phyloP scores from a whole-genome alignment of 2,113 vertebrate genomes.

The Hassar affinis region DNA sequence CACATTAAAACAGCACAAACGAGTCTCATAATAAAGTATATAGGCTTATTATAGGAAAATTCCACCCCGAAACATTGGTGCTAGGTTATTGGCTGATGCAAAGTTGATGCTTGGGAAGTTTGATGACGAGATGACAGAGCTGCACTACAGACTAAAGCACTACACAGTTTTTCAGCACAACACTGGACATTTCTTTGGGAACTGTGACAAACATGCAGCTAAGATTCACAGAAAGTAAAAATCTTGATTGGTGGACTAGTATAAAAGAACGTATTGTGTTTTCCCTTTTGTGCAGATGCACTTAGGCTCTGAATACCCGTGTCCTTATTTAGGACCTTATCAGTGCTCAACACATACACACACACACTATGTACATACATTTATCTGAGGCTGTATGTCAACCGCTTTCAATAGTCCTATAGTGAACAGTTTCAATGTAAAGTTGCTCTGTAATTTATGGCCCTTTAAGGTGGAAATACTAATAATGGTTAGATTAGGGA shows the following conservation, averaged over 20 bases:
- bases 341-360: constrained; percentile 18
- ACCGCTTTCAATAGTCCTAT: background rate
- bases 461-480: background rate
- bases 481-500: background rate
- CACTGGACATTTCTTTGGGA: background rate
- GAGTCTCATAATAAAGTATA: background rate
- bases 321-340: constrained; percentile 27
- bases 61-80: background rate
- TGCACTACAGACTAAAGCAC: background rate
- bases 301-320: constrained; percentile 1
- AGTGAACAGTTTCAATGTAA: background rate
- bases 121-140: background rate
- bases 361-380: background rate
- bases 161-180: background rate
- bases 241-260: constrained; percentile 4
- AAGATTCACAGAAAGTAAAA: background rate
- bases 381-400: background rate
- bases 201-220: constrained; percentile 4
- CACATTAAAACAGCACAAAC: constrained; percentile 28
- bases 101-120: background rate
- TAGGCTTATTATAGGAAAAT: background rate
- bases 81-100: background rate
- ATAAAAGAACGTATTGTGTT: background rate
- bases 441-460: background rate
- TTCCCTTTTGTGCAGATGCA: background rate